phyloP scores from a whole-genome alignment of 2,888 invertebrate genomes.

The Strigamia maritima region DNA sequence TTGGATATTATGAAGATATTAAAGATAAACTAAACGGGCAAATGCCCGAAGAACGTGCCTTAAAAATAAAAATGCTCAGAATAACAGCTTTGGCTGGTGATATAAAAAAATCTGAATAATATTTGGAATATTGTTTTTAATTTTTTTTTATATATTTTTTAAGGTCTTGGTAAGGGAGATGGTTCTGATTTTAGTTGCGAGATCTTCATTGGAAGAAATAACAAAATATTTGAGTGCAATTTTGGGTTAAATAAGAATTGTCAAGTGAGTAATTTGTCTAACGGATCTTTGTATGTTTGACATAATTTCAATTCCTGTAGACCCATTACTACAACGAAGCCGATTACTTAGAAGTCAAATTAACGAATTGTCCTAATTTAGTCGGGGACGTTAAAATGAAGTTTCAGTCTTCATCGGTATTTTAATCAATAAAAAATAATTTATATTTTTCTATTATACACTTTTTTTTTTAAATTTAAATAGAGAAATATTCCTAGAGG shows the following conservation, averaged over 20 bases:
- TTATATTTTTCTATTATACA: background rate
- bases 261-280: slow-evolving; percentile 47
- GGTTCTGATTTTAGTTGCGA: slow-evolving; percentile 54
- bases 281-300: background rate
- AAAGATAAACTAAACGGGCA: slow-evolving; percentile 50
- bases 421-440: slow-evolving; percentile 46
- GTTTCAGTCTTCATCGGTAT: slow-evolving; percentile 50
- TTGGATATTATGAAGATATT: slow-evolving; percentile 55
- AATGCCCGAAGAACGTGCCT: slow-evolving; percentile 50
- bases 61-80: slow-evolving; percentile 51
- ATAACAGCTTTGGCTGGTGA: slow-evolving; percentile 51
- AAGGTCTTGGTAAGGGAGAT: slow-evolving; percentile 54
- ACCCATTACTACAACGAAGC: slow-evolving; percentile 26
- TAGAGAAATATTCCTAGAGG: slow-evolving; percentile 53
- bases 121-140: background rate
- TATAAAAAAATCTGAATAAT: background rate
- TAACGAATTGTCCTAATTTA: slow-evolving; percentile 49
- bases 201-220: slow-evolving; percentile 48
- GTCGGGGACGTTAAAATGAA: slow-evolving; percentile 53
- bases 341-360: slow-evolving; percentile 46
- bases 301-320: background rate
- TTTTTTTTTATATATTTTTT: slow-evolving; percentile 35
- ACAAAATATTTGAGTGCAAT: slow-evolving; percentile 51
- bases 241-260: slow-evolving; percentile 52
- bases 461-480: slow-evolving; percentile 37